Evolutionary conservation across 2,888 invertebrate genomes (phyloP), one percentile per base, ranked within the genome.

Genomic region (Protophormia terraenovae): DNA sequence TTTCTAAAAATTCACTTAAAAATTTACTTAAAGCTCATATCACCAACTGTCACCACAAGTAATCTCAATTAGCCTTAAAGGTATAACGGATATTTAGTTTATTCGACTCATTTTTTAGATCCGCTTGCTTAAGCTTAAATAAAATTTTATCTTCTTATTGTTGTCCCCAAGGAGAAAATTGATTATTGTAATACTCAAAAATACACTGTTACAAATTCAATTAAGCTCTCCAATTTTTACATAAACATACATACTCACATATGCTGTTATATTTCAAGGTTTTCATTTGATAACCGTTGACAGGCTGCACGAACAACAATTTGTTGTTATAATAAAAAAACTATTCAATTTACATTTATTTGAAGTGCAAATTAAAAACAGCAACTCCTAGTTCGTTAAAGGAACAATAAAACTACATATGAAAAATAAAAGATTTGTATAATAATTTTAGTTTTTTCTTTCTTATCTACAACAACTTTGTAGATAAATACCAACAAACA

Each of bases 391-490:
- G 1, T 64, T 72, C 35, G 55, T 55, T 72, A 72, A 47, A 72
- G 64, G 64, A 79, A 79, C 45, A 64, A 24, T 24, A 35, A 64
- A 80, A 58, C 45, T 22, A 62, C 47, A 14, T 14, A 35, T 10
- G 22, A 45, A 45, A 71, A 50, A 35, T 14, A 27, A 47, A n/a
- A 19, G 67, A 78, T 80, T 73, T 67, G 3, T 64, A 58, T 41
- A 67, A 29, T 50, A 27, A 71, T 84, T 84, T 76, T 64, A 55
- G 47, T 77, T 66, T 53, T 53, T 47, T 47, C n/a, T 60, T 53
- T 12, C 38, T 55, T 58, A n/a, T n/a, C n/a, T n/a, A n/a, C 16
- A 69, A 27, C 24, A 47, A 58, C 27, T 24, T 47, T 50, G 58
- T 12, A 50, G 19, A 53, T 38, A 50, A 24, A 45, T 16, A 29